Evolutionary conservation across 2,888 invertebrate genomes (phyloP), one percentile per base, ranked within the genome.

Genomic region (Lymantria dispar): DNA sequence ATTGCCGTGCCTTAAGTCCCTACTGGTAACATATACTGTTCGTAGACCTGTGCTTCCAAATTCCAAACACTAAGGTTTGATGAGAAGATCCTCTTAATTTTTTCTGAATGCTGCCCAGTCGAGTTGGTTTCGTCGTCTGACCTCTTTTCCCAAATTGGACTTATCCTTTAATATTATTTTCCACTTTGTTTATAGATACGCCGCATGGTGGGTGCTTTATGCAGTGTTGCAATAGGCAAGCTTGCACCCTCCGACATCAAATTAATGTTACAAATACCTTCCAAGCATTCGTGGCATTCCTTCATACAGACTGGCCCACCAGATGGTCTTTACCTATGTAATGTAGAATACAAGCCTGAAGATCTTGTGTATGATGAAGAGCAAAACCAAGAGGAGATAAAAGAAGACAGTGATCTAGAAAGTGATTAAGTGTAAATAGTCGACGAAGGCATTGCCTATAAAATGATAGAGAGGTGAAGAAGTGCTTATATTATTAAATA

Each of bases 251-350:
- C 92, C 62, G 94, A 95, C 70, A 89, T 97, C 52, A 93, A 93
- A 76, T 92, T 93, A 68, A 95, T 97, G 96, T 89, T 97, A 48
- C 95, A 96, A 74, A 91, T 96, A 41, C 97, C 97, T 0, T 94
- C 94, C 0, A 93, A 94, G 67, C 76, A 94, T 46, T 94, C 93
- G 49, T 97, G 96, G 96, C 60, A 85, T 13, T 72, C 70, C 45
- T 80, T 88, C 62, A 76, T 83, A 15, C 80, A 92, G 15, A 80
- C 83, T 31, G 91, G 92, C 7, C 94, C 95, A 0, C 92, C 96
- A 0, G 84, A 92, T 69, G 97, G 96, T 1, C 92, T 97, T 11
- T 97, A 96, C 76, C 92, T 97, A 22, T 92, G 93, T 54, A 89
- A 95, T 66, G 94, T 97, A 0, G 93, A 94, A 54, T 97, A 96